Evolutionary conservation across 2,113 vertebrate species (phyloP).

Genomic region (Pterophyllum scalare): DNA sequence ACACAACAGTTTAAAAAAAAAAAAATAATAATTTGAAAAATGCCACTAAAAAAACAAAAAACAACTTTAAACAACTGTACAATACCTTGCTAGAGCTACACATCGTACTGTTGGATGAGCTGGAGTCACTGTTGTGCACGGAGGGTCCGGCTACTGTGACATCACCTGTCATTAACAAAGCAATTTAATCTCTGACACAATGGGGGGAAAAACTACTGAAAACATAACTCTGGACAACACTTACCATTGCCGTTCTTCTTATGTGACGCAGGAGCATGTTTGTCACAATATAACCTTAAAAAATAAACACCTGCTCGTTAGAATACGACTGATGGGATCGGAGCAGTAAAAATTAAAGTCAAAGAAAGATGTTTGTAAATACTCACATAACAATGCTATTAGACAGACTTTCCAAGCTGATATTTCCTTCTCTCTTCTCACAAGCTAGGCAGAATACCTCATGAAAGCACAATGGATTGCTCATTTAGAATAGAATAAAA

Average conservation of each 20-base stretch:
- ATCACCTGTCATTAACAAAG: neutral
- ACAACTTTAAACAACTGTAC: neutral
- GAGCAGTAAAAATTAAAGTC: neutral
- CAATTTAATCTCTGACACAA: neutral
- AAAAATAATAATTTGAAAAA: neutral
- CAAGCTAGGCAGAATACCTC: constrained; percentile 27
- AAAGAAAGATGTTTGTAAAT: neutral
- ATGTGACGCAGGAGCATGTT: constrained; percentile 24
- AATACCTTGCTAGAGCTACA: constrained; percentile 20
- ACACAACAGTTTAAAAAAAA: neutral
- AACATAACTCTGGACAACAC: neutral
- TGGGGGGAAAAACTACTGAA: neutral
- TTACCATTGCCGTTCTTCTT: constrained; percentile 17
- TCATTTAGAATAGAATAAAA: neutral
- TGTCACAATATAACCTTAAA: constrained; percentile 54
- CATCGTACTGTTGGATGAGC: neutral
- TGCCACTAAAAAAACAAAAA: neutral
- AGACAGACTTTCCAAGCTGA: constrained; percentile 16
- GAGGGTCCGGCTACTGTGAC: neutral
- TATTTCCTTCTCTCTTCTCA: constrained; percentile 28
- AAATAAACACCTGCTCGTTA: constrained; percentile 1
- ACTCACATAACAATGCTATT: constrained; percentile 39
- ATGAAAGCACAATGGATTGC: neutral
- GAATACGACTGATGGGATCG: neutral
- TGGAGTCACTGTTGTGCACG: neutral